Evolutionary conservation across 92 coral and sea anemone genomes (phyloP).

Genomic region (Diadumene lineata): DNA sequence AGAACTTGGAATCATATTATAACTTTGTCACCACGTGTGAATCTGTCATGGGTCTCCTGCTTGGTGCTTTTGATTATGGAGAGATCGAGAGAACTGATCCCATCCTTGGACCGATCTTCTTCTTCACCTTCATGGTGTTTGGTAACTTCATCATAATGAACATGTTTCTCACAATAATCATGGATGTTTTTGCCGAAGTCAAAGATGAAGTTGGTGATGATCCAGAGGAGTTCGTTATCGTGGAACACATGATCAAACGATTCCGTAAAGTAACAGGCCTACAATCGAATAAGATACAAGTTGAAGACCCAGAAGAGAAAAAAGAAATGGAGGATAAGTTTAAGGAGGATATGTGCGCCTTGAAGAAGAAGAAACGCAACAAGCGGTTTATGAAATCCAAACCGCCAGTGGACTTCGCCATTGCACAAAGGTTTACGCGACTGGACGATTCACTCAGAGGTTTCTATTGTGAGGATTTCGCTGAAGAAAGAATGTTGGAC

Average conservation of each 20-base stretch:
- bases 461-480: conserved; percentile 81
- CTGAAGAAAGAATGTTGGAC: conserved; percentile 85
- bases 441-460: conserved; percentile 76
- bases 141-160: conserved; percentile 90
- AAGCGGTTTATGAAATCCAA: conserved; percentile 39
- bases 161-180: conserved; percentile 83
- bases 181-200: conserved; percentile 87
- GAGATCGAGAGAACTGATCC: conserved; percentile 72
- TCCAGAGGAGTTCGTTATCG: conserved; percentile 75
- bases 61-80: conserved; percentile 83
- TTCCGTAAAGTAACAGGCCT: conserved; percentile 79
- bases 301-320: conserved; percentile 54
- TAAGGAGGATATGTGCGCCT: conserved; percentile 45
- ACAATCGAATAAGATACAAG: conserved; percentile 62
- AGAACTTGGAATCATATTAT: conserved; percentile 61
- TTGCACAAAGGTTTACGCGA: conserved; percentile 64
- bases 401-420: conserved; percentile 45
- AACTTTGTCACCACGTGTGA: conserved; percentile 80
- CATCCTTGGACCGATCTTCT: conserved; percentile 77
- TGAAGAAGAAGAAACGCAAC: conserved; percentile 47
- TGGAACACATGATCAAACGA: conserved; percentile 79
- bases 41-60: conserved; percentile 80
- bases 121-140: conserved; percentile 87
- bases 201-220: conserved; percentile 59
- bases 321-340: conserved; percentile 43